These are phyloP conservation scores for Orussus abietinus DNA, from an alignment of 1,140 invertebrate genomes.

Conservation along the genomic window DNA sequence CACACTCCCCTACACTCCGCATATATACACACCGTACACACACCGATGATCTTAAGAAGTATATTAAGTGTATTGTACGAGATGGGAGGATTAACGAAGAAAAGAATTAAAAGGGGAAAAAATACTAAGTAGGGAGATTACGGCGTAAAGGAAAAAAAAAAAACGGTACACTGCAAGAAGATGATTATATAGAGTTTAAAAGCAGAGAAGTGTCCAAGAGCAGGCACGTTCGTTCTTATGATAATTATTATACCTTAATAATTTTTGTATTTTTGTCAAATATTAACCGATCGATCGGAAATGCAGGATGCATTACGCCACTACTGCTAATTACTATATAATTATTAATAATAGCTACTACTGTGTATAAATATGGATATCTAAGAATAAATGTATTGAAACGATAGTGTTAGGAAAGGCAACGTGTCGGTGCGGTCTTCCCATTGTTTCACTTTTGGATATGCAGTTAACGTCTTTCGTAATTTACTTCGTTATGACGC, in stretches of 20 bases:
- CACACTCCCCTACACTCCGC: too few relatives aligned
- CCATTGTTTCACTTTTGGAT: too few relatives aligned
- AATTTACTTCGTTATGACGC: too few relatives aligned
- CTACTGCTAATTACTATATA: conserved; percentile 36
- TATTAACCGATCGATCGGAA: conserved; percentile 36
- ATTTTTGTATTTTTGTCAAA: conserved; percentile 47
- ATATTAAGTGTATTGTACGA: conserved; percentile 36
- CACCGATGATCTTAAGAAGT: conserved; percentile 20
- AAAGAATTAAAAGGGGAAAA: conserved; percentile 18
- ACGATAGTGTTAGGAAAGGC: not conserved
- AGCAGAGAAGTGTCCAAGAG: conserved; percentile 19
- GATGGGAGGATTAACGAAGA: conserved; percentile 17
- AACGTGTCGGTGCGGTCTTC: too few relatives aligned
- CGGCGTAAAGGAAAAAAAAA: conserved; percentile 12
- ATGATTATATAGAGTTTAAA: conserved; percentile 6
- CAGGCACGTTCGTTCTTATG: conserved; percentile 33
- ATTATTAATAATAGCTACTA: conserved; percentile 37
- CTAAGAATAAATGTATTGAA: conserved; percentile 44
- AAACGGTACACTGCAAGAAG: conserved; percentile 11
- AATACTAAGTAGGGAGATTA: conserved; percentile 17
- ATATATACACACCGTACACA: conserved; percentile 19
- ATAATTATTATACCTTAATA: conserved; percentile 39
- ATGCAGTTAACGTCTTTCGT: too few relatives aligned
- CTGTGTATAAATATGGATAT: conserved; percentile 46
- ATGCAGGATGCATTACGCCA: conserved; percentile 38